Evolutionary conservation across 1,140 invertebrate species (phyloP).

Genomic region (Portunus trituberculatus): DNA sequence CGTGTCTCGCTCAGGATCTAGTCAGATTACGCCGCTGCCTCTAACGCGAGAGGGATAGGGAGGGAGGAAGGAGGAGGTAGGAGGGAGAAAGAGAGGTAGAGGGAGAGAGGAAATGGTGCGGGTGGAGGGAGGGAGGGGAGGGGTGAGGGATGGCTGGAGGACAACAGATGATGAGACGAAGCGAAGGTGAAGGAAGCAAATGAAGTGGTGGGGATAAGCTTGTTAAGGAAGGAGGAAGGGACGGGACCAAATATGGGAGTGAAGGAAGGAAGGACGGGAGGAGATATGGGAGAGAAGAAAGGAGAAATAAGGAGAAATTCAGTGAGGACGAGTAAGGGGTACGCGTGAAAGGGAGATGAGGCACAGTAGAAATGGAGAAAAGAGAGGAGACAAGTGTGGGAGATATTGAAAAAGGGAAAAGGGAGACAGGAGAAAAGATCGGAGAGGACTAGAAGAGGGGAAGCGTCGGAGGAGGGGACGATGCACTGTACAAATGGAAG

Average conservation of each 20-base stretch:
- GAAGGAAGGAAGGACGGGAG: neutral
- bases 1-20: neutral
- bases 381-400: neutral
- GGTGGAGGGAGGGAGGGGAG: neutral
- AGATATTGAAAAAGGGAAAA: neutral
- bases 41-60: neutral
- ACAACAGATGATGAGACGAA: neutral
- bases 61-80: neutral
- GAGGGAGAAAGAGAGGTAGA: neutral
- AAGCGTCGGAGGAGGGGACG: neutral
- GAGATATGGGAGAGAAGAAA: no score
- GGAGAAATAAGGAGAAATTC: no score
- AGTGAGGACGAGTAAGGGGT: no score
- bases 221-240: neutral
- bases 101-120: neutral
- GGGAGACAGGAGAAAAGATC: neutral
- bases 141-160: neutral
- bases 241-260: no score
- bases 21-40: neutral
- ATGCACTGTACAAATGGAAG: neutral
- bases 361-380: neutral
- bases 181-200: no score
- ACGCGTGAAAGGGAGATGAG: no score
- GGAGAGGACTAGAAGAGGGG: neutral
- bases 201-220: neutral